These are phyloP conservation scores for Corapipo altera DNA, from an alignment of 2,113 vertebrate species.

Conservation along the genomic window DNA sequence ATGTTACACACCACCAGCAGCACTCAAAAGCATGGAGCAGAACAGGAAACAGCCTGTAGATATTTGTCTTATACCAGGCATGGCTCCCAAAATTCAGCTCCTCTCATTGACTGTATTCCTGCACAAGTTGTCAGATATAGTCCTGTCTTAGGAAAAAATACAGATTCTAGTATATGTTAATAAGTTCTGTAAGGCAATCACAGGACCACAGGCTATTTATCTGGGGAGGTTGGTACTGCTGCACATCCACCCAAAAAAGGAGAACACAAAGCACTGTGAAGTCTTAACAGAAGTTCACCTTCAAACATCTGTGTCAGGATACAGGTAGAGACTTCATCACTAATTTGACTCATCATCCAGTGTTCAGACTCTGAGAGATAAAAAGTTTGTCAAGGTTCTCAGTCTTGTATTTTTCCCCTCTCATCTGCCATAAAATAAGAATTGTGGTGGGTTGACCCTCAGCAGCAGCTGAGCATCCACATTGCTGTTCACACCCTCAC, in stretches of 20 bases:
- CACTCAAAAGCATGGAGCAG: background rate
- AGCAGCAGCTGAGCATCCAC: background rate
- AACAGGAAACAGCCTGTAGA: background rate
- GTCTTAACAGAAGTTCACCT: background rate
- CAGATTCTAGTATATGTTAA: background rate
- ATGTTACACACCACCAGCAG: background rate
- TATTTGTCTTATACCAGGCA: background rate
- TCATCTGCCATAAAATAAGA: background rate
- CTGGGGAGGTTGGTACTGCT: background rate
- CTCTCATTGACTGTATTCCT: too few species aligned
- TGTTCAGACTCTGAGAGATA: background rate
- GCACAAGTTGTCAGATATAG: background rate
- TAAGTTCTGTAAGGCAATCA: background rate
- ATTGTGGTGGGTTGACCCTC: background rate
- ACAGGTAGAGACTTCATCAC: background rate
- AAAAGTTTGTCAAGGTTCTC: background rate
- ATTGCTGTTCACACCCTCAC: background rate
- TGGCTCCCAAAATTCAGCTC: background rate
- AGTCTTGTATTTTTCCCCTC: background rate
- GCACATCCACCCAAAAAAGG: background rate
- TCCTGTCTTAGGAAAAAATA: background rate
- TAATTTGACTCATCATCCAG: background rate
- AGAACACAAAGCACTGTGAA: background rate
- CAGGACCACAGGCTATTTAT: background rate
- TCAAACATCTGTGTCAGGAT: background rate